phyloP scores from a whole-genome alignment of 2,888 invertebrate genomes.

The Acleris emargana region DNA sequence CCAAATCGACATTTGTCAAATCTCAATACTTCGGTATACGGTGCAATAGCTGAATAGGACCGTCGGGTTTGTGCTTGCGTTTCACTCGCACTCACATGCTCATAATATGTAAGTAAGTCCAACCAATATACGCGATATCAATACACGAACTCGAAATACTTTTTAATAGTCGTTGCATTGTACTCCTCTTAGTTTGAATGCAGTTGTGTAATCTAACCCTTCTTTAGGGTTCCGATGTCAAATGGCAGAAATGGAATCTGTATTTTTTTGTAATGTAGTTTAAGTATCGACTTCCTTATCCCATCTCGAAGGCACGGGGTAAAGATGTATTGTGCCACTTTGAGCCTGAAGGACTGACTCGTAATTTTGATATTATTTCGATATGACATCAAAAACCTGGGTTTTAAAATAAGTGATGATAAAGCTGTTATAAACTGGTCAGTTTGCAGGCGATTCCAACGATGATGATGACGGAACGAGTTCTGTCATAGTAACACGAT shows the following conservation, averaged over 20 bases:
- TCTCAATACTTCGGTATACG: slow-evolving; percentile 9
- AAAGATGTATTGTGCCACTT: slow-evolving; percentile 68
- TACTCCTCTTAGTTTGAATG: slow-evolving; percentile 23
- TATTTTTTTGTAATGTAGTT: slow-evolving; percentile 42
- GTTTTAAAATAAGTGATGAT: slow-evolving; percentile 9
- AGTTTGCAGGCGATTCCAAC: slow-evolving; percentile 26
- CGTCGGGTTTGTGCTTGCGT: no score
- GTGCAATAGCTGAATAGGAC: no score
- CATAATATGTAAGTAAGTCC: no score
- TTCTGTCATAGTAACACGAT: slow-evolving; percentile 34
- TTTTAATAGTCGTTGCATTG: no score
- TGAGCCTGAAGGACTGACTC: slow-evolving; percentile 40
- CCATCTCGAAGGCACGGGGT: slow-evolving; percentile 62
- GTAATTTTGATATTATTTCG: slow-evolving; percentile 29
- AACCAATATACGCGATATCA: no score
- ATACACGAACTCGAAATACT: no score
- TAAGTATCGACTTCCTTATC: slow-evolving; percentile 65
- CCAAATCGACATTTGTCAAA: slow-evolving; percentile 27
- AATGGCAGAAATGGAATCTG: neutral
- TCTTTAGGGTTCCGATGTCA: slow-evolving; percentile 30
- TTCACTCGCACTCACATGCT: no score
- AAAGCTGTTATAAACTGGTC: slow-evolving; percentile 21
- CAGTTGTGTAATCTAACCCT: slow-evolving; percentile 33
- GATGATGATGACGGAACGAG: slow-evolving; percentile 25
- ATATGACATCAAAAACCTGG: slow-evolving; percentile 17